phyloP scores from a whole-genome alignment of 2,888 invertebrate species.

The Muschampia plurimacula region DNA sequence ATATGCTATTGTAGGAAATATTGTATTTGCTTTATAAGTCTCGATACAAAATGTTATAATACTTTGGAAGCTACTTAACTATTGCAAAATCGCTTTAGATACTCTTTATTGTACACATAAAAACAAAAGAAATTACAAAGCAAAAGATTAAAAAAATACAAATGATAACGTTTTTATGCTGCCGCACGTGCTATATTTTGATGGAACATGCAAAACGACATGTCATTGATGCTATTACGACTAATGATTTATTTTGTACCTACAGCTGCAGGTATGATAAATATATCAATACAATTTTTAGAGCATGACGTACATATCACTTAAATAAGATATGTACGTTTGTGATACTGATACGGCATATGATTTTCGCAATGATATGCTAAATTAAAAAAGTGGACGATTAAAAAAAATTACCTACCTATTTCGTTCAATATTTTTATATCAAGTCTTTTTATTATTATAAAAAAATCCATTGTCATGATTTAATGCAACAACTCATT shows the following conservation, averaged over 20 bases:
- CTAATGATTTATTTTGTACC: constrained; percentile 15
- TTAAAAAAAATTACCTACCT: too few relatives aligned
- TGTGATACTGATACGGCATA: constrained; percentile 2
- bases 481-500: too few relatives aligned
- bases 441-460: too few relatives aligned
- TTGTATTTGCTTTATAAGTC: constrained; percentile 19
- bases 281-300: not conserved
- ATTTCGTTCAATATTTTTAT: too few relatives aligned
- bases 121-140: too few relatives aligned
- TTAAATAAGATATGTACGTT: not conserved
- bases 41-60: not conserved
- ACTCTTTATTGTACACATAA: too few relatives aligned
- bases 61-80: constrained; percentile 5
- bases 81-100: constrained; percentile 3
- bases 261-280: not conserved
- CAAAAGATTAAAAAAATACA: too few relatives aligned
- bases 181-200: constrained; percentile 6
- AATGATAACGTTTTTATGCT: constrained; percentile 9
- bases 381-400: not conserved
- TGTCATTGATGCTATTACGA: constrained; percentile 15
- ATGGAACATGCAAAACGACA: constrained; percentile 18
- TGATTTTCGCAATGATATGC: constrained; percentile 3
- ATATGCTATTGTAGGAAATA: constrained; percentile 2
- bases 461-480: too few relatives aligned
- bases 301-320: not conserved